Evolutionary conservation across 1,140 invertebrate genomes (phyloP), one percentile per base, ranked within the genome.

Genomic region (Eulimnadia texana): DNA sequence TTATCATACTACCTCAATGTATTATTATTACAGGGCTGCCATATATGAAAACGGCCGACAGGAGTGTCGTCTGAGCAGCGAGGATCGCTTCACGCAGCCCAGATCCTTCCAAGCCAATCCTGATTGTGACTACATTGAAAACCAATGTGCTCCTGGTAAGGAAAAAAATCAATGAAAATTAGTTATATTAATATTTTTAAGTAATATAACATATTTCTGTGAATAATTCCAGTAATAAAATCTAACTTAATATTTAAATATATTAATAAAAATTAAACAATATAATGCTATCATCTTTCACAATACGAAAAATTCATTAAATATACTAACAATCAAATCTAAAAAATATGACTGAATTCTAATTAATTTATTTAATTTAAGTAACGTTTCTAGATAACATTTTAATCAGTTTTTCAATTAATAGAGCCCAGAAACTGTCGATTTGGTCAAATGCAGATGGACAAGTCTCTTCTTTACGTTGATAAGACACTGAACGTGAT

Each of bases 61-160:
- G 16, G 73, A 77, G 61, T 79, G 77, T 66, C 66, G 68, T 13
- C 68, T 79, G 25, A 77, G 70, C 33, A 66, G 69, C 1, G 74
- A 78, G 52, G 72, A 75, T 58, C 68, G 73, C 19, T 72, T 67
- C 64, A 71, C 71, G 20, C 66, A 70, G 52, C 69, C 72, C 51
- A 62, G 67, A 65, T 66, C 70, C 60, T 69, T 73, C 67, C 60
- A 68, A 53, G 56, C 68, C 25, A 66, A 72, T 49, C 64, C 67
- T 57, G 70, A 69, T 54, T 71, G 71, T 3, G 75, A 78, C 66
- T 79, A 78, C 64, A 66, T 79, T 64, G 77, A 79, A 66, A 79
- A 79, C 65, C 76, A 78, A 66, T 79, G 77, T 63, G 70, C 70
- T 47, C 67, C 72, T 19, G 69, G 76, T 77, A 70, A 68, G n/a